A percentile compares a stretch with the other conserved stretches of the same genome.
Evolutionary conservation across 2,888 invertebrate genomes (phyloP).

Genomic region (Drosophila ustulata): DNA sequence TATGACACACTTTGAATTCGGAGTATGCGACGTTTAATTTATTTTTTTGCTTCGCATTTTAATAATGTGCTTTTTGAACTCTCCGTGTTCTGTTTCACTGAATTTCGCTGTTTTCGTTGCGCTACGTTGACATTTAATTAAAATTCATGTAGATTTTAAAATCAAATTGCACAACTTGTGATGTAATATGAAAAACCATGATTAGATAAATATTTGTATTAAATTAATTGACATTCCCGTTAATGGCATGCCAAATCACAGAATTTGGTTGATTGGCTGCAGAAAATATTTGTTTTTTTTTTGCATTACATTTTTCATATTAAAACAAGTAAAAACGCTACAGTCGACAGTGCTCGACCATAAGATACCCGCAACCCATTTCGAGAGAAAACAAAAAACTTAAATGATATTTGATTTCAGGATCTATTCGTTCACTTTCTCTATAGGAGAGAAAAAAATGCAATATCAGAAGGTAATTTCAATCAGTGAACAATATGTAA

Average conservation of each 20-base stretch:
- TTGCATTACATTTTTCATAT: no score
- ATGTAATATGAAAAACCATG: neutral
- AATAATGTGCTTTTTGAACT: slow-evolving; percentile 26
- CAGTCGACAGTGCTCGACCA: no score
- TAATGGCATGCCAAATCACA: neutral
- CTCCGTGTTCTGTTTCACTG: neutral
- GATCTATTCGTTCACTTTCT: no score
- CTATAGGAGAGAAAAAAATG: no score
- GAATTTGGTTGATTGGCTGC: neutral
- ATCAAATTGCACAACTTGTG: slow-evolving; percentile 25
- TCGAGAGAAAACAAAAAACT: no score
- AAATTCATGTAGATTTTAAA: slow-evolving; percentile 31
- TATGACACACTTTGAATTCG: neutral
- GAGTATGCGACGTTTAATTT: slow-evolving; percentile 15
- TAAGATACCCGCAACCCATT: no score
- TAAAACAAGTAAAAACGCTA: no score
- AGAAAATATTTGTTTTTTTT: neutral
- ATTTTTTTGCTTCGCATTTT: slow-evolving; percentile 32
- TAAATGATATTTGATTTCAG: no score
- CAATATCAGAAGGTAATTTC: no score
- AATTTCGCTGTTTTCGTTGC: neutral
- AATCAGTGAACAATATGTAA: no score
- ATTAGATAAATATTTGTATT: neutral
- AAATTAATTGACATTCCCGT: slow-evolving; percentile 7
- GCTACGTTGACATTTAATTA: slow-evolving; percentile 39